Conservation (phyloP, 2,113 vertebrate genomes). For the Bos javanicus region DNA sequence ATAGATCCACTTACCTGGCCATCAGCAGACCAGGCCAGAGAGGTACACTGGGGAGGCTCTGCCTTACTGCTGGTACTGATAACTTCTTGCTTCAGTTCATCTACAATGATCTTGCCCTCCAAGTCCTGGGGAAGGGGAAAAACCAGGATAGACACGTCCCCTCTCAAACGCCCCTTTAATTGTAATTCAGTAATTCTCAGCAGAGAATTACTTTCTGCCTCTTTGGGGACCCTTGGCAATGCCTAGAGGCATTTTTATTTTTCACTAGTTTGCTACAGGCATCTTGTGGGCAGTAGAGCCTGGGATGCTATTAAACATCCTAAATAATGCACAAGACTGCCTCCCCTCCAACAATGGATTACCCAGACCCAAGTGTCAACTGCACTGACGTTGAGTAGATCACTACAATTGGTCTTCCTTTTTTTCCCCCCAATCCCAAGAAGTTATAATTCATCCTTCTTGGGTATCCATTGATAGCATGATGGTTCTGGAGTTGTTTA, state of each 20-base stretch:
- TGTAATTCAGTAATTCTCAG: neutral
- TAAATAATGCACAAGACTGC: neutral
- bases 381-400: neutral
- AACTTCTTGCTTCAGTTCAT: conserved; percentile 96
- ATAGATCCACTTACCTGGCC: conserved; percentile 87
- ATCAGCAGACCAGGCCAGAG: conserved; percentile 97
- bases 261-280: neutral
- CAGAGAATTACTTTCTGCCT: neutral
- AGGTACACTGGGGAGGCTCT: conserved; percentile 94
- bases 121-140: conserved; percentile 84
- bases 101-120: conserved; percentile 98
- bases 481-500: conserved; percentile 71
- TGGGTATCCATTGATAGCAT: neutral
- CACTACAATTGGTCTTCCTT: neutral
- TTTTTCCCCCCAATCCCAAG: fast-evolving
- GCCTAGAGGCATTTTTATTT: neutral
- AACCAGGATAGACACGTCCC: neutral
- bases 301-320: neutral
- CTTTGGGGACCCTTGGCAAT: fast-evolving
- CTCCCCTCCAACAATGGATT: neutral
- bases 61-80: conserved; percentile 99
- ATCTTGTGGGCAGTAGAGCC: neutral
- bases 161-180: neutral
- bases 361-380: neutral
- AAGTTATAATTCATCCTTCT: neutral